A percentile compares a stretch with the other conserved stretches of the same genome.
phyloP scores from a whole-genome alignment of 2,113 vertebrate genomes.

The Prietella phreatophila region DNA sequence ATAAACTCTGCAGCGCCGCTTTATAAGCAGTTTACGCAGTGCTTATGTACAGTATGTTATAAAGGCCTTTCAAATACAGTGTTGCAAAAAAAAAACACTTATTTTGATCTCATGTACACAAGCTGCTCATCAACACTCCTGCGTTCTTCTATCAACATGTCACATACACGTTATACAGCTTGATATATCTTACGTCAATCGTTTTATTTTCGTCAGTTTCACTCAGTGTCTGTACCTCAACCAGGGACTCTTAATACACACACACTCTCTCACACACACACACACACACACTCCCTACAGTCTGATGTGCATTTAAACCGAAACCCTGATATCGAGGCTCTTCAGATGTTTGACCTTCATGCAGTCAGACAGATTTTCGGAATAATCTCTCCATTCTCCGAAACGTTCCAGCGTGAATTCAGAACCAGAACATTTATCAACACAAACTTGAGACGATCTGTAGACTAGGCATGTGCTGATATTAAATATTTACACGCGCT shows the following conservation, averaged over 20 bases:
- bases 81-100: background rate
- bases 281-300: background rate
- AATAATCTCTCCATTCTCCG: background rate
- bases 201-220: background rate
- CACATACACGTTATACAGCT: background rate
- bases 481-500: background rate
- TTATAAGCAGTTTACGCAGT: background rate
- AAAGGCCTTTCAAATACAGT: background rate
- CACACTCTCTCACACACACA: background rate
- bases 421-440: background rate
- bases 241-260: background rate
- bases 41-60: background rate
- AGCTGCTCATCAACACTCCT: background rate
- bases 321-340: background rate
- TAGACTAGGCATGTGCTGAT: background rate
- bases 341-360: background rate
- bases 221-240: background rate
- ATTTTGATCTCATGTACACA: background rate
- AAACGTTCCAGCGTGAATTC: background rate
- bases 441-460: background rate
- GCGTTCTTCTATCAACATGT: background rate
- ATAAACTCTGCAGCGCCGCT: background rate
- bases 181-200: no score
- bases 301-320: background rate
- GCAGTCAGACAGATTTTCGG: background rate